Base-by-base conservation (phyloP, 1,140 invertebrate genomes). In the Cepaea nemoralis region DNA sequence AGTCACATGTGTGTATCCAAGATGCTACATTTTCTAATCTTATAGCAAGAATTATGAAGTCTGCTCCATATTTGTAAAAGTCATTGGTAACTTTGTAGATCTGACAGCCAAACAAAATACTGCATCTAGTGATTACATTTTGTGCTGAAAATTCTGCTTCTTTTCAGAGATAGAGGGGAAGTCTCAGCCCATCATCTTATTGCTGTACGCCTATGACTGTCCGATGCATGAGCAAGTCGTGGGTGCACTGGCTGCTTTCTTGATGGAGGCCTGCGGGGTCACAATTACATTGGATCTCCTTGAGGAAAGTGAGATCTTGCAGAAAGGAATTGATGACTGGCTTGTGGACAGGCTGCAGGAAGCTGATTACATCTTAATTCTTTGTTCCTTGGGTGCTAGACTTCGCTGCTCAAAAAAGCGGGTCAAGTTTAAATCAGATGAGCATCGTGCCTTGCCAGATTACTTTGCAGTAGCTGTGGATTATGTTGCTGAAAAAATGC, bases 391-490 rank as follows among this genome's bases (percentile, higher is more conserved):
- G 16, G 89, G 89, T 40, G 88, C 88, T n/a, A 80, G 89, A 70
- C 80, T 90, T 10, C 79, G 88, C 14, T 90, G 89, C 81, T 87
- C 87, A 77, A 89, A 89, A 79, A 89, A 90, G 75, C 75, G 86
- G 22, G 85, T 86, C 0, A 78, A 83, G 77, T 90, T 89, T 78
- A 87, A 87, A 81, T 42, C 80, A 27, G 85, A 88, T 35, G 35
- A 78, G 0, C 77, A 78, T 14, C 83, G 84, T 66, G 84, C 81
- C 2, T 82, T 90, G 48, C 87, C 89, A 2, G 89, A 90, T 85
- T 89, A 89, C 82, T 90, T 90, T 88, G 87, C 88, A 31, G 85
- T 89, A 24, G 88, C 89, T 40, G 88, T 89, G 6, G 89, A 90
- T 83, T 88, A 89, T 83, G 89, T 90, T 22, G 88, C 87, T 48